These are phyloP conservation scores for Oenanthe melanoleuca DNA, from an alignment of 2,113 vertebrate species.

Conservation along the genomic window DNA sequence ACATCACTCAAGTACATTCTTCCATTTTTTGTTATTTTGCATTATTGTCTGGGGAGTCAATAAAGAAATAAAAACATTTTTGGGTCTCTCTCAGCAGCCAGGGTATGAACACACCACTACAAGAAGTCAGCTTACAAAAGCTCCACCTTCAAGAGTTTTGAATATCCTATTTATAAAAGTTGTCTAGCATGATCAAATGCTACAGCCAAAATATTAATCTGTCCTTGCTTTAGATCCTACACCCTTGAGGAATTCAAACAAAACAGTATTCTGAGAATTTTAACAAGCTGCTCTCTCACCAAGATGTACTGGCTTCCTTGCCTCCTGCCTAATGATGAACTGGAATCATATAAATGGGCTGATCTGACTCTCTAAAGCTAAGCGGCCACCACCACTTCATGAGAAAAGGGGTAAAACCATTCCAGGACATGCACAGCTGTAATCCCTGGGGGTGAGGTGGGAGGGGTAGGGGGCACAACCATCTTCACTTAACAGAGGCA, in stretches of 20 bases:
- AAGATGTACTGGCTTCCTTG: not conserved
- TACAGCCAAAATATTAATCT: not conserved
- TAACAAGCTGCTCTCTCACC: not conserved
- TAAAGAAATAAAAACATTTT: not conserved
- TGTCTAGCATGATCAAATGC: not conserved
- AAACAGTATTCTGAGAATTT: not conserved
- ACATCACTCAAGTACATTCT: not conserved
- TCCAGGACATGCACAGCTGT: not conserved
- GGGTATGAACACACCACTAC: not conserved
- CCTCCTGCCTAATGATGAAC: not conserved
- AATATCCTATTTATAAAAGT: not conserved
- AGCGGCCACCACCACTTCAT: not conserved
- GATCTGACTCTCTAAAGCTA: not conserved
- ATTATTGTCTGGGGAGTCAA: not conserved
- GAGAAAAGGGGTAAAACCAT: not conserved
- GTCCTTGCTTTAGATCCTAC: not conserved
- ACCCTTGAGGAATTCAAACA: not conserved
- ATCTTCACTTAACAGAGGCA: not conserved
- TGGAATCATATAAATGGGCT: not conserved
- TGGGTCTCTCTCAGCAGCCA: not conserved
- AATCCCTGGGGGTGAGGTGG: not conserved
- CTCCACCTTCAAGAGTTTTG: not conserved
- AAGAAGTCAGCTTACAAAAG: not conserved
- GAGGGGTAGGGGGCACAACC: not conserved
- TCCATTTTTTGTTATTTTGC: not conserved